Evolutionary conservation across 2,888 invertebrate species (phyloP).

Genomic region (Tiliacea aurago): DNA sequence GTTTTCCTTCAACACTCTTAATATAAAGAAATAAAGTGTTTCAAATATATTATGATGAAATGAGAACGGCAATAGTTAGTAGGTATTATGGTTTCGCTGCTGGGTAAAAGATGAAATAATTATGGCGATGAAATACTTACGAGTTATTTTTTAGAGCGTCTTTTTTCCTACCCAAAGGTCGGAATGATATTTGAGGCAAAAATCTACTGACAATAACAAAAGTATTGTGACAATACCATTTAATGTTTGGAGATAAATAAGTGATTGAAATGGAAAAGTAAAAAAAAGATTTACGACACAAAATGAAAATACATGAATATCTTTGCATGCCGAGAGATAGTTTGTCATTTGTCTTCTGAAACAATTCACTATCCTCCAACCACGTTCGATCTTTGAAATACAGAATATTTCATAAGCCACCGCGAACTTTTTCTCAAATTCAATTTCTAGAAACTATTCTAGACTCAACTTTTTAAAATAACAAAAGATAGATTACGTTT

Average conservation of each 20-base stretch:
- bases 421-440: constrained; percentile 33
- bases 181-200: not conserved
- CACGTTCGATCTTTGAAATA: constrained; percentile 26
- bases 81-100: not conserved
- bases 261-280: constrained; percentile 7
- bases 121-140: not conserved
- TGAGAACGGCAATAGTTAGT: not conserved
- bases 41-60: constrained; percentile 38
- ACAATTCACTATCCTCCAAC: constrained; percentile 18
- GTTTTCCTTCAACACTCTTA: constrained; percentile 39
- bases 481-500: constrained; percentile 27
- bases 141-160: not conserved
- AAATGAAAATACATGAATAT: constrained; percentile 22
- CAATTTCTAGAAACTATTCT: constrained; percentile 27
- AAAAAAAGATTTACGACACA: not conserved
- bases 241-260: not conserved
- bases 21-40: constrained; percentile 50
- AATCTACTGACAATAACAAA: not conserved
- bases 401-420: constrained; percentile 39
- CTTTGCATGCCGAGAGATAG: not conserved
- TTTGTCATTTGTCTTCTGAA: constrained; percentile 40
- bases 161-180: not conserved
- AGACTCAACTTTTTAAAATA: constrained; percentile 25
- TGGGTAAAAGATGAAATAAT: not conserved
- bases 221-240: not conserved